A percentile compares a stretch with the other conserved stretches of the same genome.
phyloP scores from a whole-genome alignment of 2,797 vertebrate species.

The Microctenopoma stevenorrisi region DNA sequence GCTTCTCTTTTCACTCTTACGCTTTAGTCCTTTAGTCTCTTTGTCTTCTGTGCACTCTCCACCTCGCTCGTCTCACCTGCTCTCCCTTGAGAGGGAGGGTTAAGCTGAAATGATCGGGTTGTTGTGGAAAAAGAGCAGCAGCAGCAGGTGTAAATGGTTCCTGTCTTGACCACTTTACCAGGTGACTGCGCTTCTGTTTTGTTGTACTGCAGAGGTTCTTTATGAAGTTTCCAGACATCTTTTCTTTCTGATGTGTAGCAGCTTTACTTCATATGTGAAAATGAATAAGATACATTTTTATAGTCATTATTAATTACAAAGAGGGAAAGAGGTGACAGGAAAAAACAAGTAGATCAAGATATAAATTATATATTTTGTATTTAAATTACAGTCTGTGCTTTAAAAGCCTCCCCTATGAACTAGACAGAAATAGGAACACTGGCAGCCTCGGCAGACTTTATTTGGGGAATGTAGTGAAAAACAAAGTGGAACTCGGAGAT shows the following conservation, averaged over 20 bases:
- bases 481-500: conserved; percentile 31
- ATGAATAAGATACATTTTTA: background rate
- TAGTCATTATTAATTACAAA: background rate
- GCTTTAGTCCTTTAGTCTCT: conserved; percentile 8
- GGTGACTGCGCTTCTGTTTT: conserved; percentile 19
- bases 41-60: conserved; percentile 1
- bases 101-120: conserved; percentile 28
- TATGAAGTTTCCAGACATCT: background rate
- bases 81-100: conserved; percentile 7
- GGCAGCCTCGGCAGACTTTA: conserved; percentile 1
- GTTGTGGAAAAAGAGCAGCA: conserved; percentile 21
- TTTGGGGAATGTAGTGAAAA: conserved; percentile 3
- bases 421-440: conserved; percentile 13
- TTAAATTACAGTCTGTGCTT: conserved; percentile 3
- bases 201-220: conserved; percentile 1
- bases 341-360: background rate
- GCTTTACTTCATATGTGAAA: background rate
- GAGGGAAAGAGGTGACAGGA: rapidly evolving
- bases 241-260: background rate
- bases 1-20: conserved; percentile 9
- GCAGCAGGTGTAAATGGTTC: conserved; percentile 53
- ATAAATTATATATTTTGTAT: background rate
- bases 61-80: conserved; percentile 24
- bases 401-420: conserved; percentile 14
- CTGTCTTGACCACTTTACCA: conserved; percentile 39